phyloP scores from a whole-genome alignment of 2,797 vertebrate genomes.

The Dicrostonyx torquatus region DNA sequence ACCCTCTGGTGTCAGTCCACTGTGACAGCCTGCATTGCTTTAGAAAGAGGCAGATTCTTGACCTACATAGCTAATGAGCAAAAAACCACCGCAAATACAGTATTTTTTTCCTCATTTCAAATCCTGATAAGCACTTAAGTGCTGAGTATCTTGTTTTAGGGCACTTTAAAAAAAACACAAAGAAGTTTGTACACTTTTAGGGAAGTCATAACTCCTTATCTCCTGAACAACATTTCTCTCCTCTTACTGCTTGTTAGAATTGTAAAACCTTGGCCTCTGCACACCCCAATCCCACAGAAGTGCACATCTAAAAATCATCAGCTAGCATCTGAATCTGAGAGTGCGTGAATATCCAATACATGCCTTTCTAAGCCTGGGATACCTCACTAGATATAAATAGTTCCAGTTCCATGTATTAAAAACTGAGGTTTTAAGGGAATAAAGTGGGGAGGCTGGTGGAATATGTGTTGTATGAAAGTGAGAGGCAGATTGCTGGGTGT shows the following conservation, averaged over 20 bases:
- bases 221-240: neutral
- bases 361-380: neutral
- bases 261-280: neutral
- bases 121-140: neutral
- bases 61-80: slow-evolving; percentile 67
- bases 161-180: neutral
- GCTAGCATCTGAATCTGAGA: neutral
- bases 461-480: neutral
- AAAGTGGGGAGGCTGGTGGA: neutral
- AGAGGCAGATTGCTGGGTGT: neutral
- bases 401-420: neutral
- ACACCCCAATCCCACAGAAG: neutral
- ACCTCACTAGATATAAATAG: neutral
- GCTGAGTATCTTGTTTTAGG: slow-evolving; percentile 36
- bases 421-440: neutral
- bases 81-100: neutral
- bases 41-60: slow-evolving; percentile 46
- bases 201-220: slow-evolving; percentile 27
- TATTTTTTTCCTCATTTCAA: slow-evolving; percentile 18
- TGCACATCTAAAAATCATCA: neutral
- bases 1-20: neutral
- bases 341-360: neutral
- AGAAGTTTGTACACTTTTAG: neutral
- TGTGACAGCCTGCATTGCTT: neutral
- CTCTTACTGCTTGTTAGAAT: neutral